Base-by-base conservation (phyloP, 64 coral and sea anemone species). In the Porites australiensis region DNA sequence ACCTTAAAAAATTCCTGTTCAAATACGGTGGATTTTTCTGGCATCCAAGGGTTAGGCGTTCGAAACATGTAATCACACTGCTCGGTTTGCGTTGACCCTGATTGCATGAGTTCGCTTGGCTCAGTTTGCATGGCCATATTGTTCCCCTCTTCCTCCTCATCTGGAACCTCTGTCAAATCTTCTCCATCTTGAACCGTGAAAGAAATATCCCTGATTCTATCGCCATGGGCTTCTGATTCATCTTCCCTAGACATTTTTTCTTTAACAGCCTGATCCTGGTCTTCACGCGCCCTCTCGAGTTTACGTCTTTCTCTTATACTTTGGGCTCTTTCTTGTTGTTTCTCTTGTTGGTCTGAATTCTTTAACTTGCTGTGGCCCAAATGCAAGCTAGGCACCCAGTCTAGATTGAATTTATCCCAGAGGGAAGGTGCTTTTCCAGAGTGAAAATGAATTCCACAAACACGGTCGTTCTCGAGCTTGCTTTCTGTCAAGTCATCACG, bases 401-500 rank as follows among this genome's bases (percentile, higher is more conserved):
- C 90, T 13, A 63, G 62, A 64, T 64, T 64, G 18, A 89, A 84
- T 74, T 50, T 59, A 83, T 89, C 87, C 93, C 93, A 89, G 46
- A 84, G 14, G 66, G 55, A 64, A 58, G 90, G 70, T 77, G 82
- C 90, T 77, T 77, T 93, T 45, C 82, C 90, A 10, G 82, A 93
- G 50, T 93, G 81, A 86, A 93, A 93, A 66, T 93, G 90, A n/a
- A 52, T 58, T 3, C 78, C 89, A 55, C 87, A 89, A 77, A 78
- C 73, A 77, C 57, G 61, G 63, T 89, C 87, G 57, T 78, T 82
- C 70, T 82, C 43, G 4, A 82, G 61, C 19, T 77, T 93, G 23
- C 55, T 94, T 20, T 94, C 92, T 20, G 77, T 88, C 47, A 94
- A 69, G 68, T 94, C 86, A 61, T 82, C 84, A 66, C 48, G 67